These are phyloP conservation scores for Cepaea hortensis DNA, from an alignment of 2,888 invertebrate genomes.

Conservation along the genomic window DNA sequence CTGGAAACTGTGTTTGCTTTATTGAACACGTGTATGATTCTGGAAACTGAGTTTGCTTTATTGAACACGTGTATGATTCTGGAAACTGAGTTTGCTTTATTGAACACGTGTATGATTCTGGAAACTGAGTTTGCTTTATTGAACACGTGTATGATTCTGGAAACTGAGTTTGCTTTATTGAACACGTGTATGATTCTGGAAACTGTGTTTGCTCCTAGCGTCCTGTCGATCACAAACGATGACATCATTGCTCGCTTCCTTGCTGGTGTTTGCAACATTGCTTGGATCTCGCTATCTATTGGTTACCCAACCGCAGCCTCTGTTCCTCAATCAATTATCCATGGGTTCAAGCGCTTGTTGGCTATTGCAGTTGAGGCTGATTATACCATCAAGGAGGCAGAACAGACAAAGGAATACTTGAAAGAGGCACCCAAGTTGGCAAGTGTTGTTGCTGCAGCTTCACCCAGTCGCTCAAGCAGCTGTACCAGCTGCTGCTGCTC, in stretches of 20 bases:
- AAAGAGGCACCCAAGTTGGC: slow-evolving; percentile 97
- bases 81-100: too few species aligned
- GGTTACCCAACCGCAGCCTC: slow-evolving; percentile 98
- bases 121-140: too few species aligned
- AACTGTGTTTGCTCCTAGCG: slow-evolving; percentile 96
- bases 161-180: slow-evolving; percentile 79
- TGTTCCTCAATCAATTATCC: slow-evolving; percentile 96
- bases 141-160: slow-evolving; percentile 93
- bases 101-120: too few species aligned
- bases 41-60: too few species aligned
- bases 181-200: slow-evolving; percentile 56
- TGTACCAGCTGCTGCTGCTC: slow-evolving; percentile 83
- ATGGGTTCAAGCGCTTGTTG: slow-evolving; percentile 98
- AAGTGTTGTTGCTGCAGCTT: slow-evolving; percentile 81
- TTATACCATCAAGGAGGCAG: slow-evolving; percentile 94
- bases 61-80: too few species aligned
- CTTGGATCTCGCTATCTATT: slow-evolving; percentile 92
- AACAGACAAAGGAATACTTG: slow-evolving; percentile 79
- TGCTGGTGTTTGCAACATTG: slow-evolving; percentile 94
- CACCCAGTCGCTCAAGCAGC: slow-evolving; percentile 78
- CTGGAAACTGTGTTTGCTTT: too few species aligned
- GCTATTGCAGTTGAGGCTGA: slow-evolving; percentile 97
- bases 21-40: too few species aligned
- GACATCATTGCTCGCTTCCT: slow-evolving; percentile 93
- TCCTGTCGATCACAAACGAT: slow-evolving; percentile 98